Evolutionary conservation across 2,888 invertebrate genomes (phyloP), one percentile per base, ranked within the genome.

Genomic region (Entomobrya proxima): DNA sequence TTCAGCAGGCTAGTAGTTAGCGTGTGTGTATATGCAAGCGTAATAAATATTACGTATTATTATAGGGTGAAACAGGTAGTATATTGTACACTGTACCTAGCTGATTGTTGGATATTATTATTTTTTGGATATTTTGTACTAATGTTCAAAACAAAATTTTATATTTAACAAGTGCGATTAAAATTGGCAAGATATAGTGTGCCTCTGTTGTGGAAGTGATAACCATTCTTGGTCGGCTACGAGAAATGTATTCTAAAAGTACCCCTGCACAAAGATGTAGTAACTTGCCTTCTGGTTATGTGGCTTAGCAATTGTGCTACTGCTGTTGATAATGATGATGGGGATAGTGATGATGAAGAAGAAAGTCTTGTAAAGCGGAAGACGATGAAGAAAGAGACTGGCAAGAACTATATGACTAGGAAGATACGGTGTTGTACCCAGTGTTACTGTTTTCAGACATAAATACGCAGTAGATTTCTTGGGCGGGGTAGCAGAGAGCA

Each of bases 401-500:
- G 11, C 5, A 44, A 40, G 24, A 13, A 37, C 21, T 11, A 27
- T 7, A 13, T 64, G 64, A 30, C 58, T 58, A 30, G 64, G 35
- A 64, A 32, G 3, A 35, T 64, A 64, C 64, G 35, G 24, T 24
- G 64, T n/a, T 32, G 64, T 58, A 30, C 18, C 18, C 2, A 52
- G 4, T 21, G 40, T 40, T 69, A 2, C 4, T 21, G 21, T 21
- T 27, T 77, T 5, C 40, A 9, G 37, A 44, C 72, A 47, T 47
- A 44, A 24, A 72, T 72, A 61, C 35, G 9, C 5, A 50, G 84
- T 75, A 83, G 85, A 87, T 87, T 85, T 87, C 50, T 85, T 77
- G 83, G 86, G 86, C 83, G 87, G 82, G 74, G 74, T 78, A 82
- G 85, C 76, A 78, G 72, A 74, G 76, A 87, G 87, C 87, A 87